Evolutionary conservation across 2,888 invertebrate genomes (phyloP), one percentile per base, ranked within the genome.

Genomic region (Drosophila kambysellisi): DNA sequence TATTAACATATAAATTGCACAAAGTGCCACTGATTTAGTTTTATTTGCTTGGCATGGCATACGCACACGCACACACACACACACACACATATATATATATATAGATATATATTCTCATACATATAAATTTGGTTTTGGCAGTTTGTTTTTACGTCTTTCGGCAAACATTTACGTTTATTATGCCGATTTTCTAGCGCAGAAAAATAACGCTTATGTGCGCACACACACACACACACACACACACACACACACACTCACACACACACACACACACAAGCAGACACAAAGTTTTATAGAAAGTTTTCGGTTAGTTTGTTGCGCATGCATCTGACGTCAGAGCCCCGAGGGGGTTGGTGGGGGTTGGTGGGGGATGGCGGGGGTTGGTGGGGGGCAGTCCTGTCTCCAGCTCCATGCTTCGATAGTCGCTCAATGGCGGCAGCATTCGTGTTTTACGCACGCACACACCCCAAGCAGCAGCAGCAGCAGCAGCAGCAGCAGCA

Each of bases 1-100:
- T 86, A 89, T 90, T 89, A 90, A 83, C 89, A 89, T 90, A 90
- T 89, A 90, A 90, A 90, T 90, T 88, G 89, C 82, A 83, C 81
- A 88, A 86, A 88, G 88, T 86, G 88, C 84, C 79, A 74, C 87
- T 87, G 86, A 88, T 88, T 87, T 79, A 79, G 82, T 87, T 86
- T 81, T 74, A 76, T 84, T 74, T 81, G 73, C 70, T 70, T 68
- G 58, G 59, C 65, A 64, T 50, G 43, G 33, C 62, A 67, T 9
- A 68, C 64, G 37, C 50, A 64, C 53, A 63, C 48, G 35, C 41
- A 43, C 52, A 52, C 43, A 69, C 33, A 25, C 56, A 39, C 32
- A 48, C 51, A 46, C 54, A 41, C 39, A 46, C 32, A 15, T 15
- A 50, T 11, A 52, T 51, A 37, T 11, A 60, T 30, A 9, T 35